Evolutionary conservation across 1,140 invertebrate species (phyloP).

Genomic region (Bombus consobrinus): DNA sequence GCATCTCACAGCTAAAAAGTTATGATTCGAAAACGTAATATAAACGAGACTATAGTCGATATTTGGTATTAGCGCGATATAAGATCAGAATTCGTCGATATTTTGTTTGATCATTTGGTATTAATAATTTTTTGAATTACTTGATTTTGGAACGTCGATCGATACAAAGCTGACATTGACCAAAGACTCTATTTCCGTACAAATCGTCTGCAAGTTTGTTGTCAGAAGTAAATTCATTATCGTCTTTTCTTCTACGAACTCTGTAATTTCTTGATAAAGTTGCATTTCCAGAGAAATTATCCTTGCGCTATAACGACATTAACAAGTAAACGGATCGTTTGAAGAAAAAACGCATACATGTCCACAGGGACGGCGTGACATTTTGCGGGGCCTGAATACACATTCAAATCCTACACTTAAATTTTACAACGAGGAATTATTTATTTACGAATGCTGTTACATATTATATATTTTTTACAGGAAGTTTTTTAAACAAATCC

Average conservation of each 20-base stretch:
- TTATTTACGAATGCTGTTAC: too few relatives aligned
- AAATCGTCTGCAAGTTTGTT: not conserved
- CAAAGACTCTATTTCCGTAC: not conserved
- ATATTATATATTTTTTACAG: too few relatives aligned
- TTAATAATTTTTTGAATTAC: too few relatives aligned
- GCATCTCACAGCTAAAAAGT: not conserved
- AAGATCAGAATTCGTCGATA: not conserved
- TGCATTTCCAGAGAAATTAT: not conserved
- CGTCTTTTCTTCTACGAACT: not conserved
- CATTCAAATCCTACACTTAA: too few relatives aligned
- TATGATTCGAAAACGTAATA: not conserved
- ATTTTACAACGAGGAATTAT: too few relatives aligned
- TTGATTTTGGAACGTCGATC: not conserved
- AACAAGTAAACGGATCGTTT: not conserved
- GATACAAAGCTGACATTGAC: not conserved
- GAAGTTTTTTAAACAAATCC: too few relatives aligned
- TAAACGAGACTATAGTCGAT: not conserved
- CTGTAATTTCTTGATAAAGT: not conserved
- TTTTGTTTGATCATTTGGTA: not conserved
- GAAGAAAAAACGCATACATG: not conserved
- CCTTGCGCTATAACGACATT: not conserved
- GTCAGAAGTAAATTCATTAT: not conserved
- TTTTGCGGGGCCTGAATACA: too few relatives aligned
- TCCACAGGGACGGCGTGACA: too few relatives aligned
- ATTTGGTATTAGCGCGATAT: too few relatives aligned